phyloP scores from a whole-genome alignment of 2,797 vertebrate genomes.

The Enoplosus armatus region DNA sequence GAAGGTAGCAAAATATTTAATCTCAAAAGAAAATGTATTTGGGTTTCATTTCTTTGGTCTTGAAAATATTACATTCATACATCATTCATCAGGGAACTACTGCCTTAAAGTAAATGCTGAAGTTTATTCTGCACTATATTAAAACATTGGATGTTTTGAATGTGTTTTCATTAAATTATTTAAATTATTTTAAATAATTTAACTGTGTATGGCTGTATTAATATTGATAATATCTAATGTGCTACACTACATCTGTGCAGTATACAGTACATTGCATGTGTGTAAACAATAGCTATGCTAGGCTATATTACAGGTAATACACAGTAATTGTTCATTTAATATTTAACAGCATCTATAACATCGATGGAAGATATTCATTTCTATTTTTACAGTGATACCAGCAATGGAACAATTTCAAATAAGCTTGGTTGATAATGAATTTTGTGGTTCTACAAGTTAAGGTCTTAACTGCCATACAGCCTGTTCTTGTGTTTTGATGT shows the following conservation, averaged over 20 bases:
- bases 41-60: neutral
- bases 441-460: neutral
- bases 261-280: neutral
- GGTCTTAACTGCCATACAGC: neutral
- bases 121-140: neutral
- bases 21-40: neutral
- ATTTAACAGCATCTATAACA: neutral
- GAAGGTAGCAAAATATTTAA: neutral
- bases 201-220: neutral
- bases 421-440: neutral
- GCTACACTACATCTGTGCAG: neutral
- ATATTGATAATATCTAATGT: neutral
- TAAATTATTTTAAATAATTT: too few species aligned
- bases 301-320: neutral
- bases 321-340: neutral
- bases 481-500: neutral
- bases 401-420: neutral
- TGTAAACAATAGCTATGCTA: neutral
- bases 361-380: neutral
- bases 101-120: slow-evolving; percentile 42
- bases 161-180: neutral
- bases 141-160: neutral
- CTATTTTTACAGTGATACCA: neutral
- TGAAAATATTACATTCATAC: slow-evolving; percentile 3
- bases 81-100: slow-evolving; percentile 27